These are phyloP conservation scores for Nasonia giraulti DNA, from an alignment of 1,140 invertebrate species.

Conservation along the genomic window DNA sequence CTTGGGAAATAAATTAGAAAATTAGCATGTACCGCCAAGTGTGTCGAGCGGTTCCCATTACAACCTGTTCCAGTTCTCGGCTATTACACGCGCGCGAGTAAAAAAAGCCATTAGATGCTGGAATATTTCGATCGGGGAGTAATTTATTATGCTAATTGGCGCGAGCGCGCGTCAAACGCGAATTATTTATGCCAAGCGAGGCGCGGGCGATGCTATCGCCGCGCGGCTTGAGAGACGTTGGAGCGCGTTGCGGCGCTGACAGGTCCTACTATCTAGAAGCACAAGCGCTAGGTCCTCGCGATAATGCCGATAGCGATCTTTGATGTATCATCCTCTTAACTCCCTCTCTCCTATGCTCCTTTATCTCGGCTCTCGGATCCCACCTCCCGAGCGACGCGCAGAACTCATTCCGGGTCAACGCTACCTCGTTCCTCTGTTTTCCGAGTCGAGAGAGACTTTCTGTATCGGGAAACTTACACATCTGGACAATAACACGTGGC, in stretches of 20 bases:
- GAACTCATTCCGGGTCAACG: conserved; percentile 46
- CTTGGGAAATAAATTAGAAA: background rate
- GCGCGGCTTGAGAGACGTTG: background rate
- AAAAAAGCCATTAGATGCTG: background rate
- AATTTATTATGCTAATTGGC: conserved; percentile 46
- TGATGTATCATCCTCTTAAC: conserved; percentile 50
- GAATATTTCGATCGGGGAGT: background rate
- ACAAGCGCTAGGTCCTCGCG: conserved; percentile 18
- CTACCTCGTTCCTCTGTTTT: background rate
- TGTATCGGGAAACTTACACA: background rate
- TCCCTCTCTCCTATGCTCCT: conserved; percentile 24
- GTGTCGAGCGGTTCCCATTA: background rate
- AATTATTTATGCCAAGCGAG: conserved; percentile 35
- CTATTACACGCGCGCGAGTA: background rate
- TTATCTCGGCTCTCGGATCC: conserved; percentile 44
- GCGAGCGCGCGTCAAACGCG: background rate
- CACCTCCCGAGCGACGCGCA: conserved; percentile 12
- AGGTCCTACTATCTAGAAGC: conserved; percentile 34
- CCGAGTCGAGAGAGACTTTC: background rate
- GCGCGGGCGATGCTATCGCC: conserved; percentile 18
- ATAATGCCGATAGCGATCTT: conserved; percentile 50
- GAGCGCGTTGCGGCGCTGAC: conserved; percentile 36
- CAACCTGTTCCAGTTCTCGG: background rate
- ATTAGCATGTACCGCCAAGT: background rate
- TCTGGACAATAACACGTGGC: background rate